These are phyloP conservation scores for Cyphomyrmex costatus DNA, from an alignment of 1,140 invertebrate species.

Conservation along the genomic window DNA sequence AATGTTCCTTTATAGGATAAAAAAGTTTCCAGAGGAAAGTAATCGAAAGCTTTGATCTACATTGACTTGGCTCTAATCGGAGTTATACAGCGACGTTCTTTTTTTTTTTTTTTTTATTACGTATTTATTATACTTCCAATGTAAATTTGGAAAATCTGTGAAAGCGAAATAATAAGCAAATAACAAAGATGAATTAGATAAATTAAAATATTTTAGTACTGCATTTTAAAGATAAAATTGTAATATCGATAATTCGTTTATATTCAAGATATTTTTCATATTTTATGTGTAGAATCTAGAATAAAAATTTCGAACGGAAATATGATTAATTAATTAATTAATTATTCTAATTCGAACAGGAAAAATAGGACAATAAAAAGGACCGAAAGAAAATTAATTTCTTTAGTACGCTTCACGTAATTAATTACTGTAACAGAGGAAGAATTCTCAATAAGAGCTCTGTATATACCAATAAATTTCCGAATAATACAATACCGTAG, in stretches of 20 bases:
- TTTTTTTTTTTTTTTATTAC: no score
- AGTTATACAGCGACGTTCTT: not conserved
- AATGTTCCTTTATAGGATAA: not conserved
- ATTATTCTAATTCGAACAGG: not conserved
- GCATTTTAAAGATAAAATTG: not conserved
- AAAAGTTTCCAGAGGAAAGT: not conserved
- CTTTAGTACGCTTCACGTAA: not conserved
- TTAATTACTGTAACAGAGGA: not conserved
- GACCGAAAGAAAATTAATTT: not conserved
- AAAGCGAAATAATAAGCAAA: not conserved
- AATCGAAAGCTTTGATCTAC: not conserved
- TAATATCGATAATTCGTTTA: not conserved
- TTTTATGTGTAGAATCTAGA: no score
- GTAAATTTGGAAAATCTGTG: not conserved
- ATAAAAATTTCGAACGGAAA: not conserved
- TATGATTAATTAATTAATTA: slow-evolving; percentile 9
- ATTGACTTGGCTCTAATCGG: not conserved
- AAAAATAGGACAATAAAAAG: not conserved
- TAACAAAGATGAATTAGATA: not conserved
- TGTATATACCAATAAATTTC: not conserved
- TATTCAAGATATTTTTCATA: not conserved
- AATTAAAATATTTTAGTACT: not conserved
- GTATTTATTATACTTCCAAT: not conserved
- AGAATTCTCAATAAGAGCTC: not conserved
- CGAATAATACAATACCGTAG: not conserved